phyloP scores from a whole-genome alignment of 2,888 invertebrate species.

The Ormyrus nitidulus region DNA sequence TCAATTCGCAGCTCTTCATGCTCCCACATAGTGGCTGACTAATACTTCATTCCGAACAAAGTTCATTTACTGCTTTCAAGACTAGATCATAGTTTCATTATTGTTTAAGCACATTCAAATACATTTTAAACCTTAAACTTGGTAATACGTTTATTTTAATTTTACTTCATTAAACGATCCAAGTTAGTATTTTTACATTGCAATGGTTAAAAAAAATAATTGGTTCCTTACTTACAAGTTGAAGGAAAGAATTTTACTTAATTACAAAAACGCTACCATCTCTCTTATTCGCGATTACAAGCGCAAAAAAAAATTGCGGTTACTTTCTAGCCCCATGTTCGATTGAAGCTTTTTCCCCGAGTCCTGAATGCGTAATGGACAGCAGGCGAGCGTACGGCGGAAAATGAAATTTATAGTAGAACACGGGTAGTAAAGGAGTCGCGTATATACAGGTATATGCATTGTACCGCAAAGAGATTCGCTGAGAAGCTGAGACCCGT shows the following conservation, averaged over 20 bases:
- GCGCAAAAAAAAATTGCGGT: constrained; percentile 21
- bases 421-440: background rate
- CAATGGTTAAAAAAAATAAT: too few relatives aligned
- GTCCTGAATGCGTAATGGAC: constrained; percentile 44
- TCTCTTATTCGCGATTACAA: constrained; percentile 25
- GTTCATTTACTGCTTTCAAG: too few relatives aligned
- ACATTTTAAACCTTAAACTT: too few relatives aligned
- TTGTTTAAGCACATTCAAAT: too few relatives aligned
- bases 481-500: background rate
- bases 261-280: constrained; percentile 19
- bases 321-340: constrained; percentile 11
- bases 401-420: constrained; percentile 40
- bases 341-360: constrained; percentile 20
- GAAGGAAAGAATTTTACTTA: background rate
- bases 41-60: constrained; percentile 25
- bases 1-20: constrained; percentile 9
- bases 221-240: too few relatives aligned
- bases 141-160: too few relatives aligned
- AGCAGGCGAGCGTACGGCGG: background rate
- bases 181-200: too few relatives aligned
- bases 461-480: constrained; percentile 26
- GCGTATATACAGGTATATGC: background rate
- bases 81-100: too few relatives aligned
- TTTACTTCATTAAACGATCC: too few relatives aligned
- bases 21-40: constrained; percentile 14